Percentiles rank a stretch among this genome's conserved stretches.
Conservation (phyloP, 2,113 vertebrate genomes). For the Mirza zaza region DNA sequence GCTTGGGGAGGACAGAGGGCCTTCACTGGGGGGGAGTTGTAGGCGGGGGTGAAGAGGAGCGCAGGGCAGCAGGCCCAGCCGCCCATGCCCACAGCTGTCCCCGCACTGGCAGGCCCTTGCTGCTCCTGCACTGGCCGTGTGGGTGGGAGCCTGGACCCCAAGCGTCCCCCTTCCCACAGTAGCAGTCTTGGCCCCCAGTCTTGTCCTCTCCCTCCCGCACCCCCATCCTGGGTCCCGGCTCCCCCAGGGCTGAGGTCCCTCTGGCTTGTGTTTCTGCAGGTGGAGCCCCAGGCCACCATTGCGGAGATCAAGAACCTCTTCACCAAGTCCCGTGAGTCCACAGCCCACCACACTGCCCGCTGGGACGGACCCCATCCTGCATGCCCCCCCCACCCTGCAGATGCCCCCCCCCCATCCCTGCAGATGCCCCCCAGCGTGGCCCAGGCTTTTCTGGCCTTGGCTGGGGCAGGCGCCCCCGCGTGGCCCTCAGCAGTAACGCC, state of each 20-base stretch:
- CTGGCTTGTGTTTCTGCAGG: conserved; percentile 81
- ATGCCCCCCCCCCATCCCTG: neutral
- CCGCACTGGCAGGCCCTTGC: neutral
- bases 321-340: conserved; percentile 90
- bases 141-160: neutral
- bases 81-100: neutral
- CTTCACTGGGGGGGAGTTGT: neutral
- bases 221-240: neutral
- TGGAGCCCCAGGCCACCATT: conserved; percentile 95
- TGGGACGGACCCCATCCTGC: neutral
- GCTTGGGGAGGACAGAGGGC: neutral
- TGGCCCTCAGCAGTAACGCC: neutral
- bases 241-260: neutral
- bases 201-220: neutral
- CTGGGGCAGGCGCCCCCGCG: neutral
- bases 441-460: neutral
- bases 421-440: neutral
- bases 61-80: neutral
- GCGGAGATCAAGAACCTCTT: conserved; percentile 96
- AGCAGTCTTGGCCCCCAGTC: neutral
- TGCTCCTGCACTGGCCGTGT: neutral
- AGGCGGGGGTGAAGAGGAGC: neutral
- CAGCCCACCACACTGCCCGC: neutral
- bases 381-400: too few species aligned
- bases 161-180: neutral